A percentile compares a stretch with the other conserved stretches of the same genome.
Conservation (phyloP, 2,113 vertebrate genomes). For the Psephotus haematonotus region DNA sequence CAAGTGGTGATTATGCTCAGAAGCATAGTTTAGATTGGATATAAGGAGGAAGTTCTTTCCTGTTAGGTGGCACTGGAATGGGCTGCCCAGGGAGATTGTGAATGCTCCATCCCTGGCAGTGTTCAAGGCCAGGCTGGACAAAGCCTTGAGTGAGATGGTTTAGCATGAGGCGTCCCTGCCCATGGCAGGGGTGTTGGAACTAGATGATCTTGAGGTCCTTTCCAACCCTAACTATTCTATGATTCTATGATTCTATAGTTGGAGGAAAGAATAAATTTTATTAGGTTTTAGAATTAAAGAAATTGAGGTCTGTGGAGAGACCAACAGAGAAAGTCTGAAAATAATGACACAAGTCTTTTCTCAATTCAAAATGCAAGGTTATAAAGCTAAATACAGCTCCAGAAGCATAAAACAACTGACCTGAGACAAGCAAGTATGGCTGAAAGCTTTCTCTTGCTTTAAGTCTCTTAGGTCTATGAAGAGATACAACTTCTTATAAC, state of each 20-base stretch:
- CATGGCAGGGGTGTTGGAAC: too few species aligned
- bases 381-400: neutral
- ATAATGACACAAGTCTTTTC: neutral
- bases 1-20: neutral
- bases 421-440: neutral
- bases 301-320: neutral
- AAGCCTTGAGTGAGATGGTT: too few species aligned
- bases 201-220: too few species aligned
- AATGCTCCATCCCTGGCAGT: too few species aligned
- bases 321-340: neutral
- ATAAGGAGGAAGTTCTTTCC: too few species aligned
- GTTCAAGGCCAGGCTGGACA: too few species aligned
- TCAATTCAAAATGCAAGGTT: neutral
- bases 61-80: too few species aligned
- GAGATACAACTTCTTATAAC: neutral
- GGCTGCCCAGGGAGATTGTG: too few species aligned
- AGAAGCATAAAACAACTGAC: neutral
- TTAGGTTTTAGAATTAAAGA: neutral
- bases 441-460: neutral
- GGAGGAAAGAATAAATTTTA: neutral
- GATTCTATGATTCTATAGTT: neutral
- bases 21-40: neutral
- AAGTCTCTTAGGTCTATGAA: neutral
- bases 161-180: too few species aligned
- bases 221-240: too few species aligned